phyloP scores from a whole-genome alignment of 2,113 vertebrate genomes.

The Neolamprologus toae region DNA sequence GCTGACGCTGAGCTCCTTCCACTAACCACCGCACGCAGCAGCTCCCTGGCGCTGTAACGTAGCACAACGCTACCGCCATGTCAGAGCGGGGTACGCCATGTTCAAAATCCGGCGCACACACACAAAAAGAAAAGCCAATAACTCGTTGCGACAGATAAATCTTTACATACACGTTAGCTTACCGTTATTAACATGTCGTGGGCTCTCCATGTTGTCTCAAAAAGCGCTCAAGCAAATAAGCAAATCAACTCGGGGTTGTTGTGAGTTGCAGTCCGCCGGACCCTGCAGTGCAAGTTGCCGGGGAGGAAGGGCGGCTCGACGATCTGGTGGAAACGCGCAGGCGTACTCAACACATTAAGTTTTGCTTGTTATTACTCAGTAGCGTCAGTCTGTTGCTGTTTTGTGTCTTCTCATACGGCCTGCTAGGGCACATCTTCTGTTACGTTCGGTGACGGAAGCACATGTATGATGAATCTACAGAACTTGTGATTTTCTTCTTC shows the following conservation, averaged over 20 bases:
- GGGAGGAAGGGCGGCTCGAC: conserved; percentile 56
- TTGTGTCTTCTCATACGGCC: not conserved
- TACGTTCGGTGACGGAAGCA: not conserved
- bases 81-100: conserved; percentile 69
- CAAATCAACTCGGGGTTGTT: conserved; percentile 16
- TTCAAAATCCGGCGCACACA: conserved; percentile 67
- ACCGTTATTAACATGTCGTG: conserved; percentile 3
- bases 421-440: fast-evolving
- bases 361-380: not conserved
- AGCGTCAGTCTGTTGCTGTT: fast-evolving
- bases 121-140: not conserved
- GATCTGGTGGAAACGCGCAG: conserved; percentile 22
- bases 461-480: not conserved
- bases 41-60: not conserved
- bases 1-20: not conserved
- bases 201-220: conserved; percentile 27
- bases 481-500: not conserved
- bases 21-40: not conserved
- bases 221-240: not conserved
- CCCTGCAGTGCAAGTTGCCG: conserved; percentile 44
- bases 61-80: conserved; percentile 48
- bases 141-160: fast-evolving
- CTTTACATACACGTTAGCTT: not conserved
- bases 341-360: not conserved
- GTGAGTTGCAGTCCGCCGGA: conserved; percentile 34